Evolutionary conservation across 1,140 invertebrate genomes (phyloP).

Genomic region (Acromyrmex echinatior): DNA sequence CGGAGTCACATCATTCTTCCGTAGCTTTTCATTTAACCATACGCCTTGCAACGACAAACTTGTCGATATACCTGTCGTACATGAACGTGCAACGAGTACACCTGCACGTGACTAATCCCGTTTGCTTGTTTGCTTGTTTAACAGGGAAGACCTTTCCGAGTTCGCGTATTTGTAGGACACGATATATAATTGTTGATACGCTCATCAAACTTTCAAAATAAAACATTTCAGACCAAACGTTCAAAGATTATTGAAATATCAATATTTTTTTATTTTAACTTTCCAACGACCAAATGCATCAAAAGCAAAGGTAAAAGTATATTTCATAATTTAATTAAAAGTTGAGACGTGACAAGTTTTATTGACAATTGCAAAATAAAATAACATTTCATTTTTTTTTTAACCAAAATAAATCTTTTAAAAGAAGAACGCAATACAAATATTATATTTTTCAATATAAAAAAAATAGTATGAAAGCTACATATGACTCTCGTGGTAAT

Average conservation of each 20-base stretch:
- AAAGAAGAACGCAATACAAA: not conserved
- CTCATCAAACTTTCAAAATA: not conserved
- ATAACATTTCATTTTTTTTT: not conserved
- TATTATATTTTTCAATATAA: not conserved
- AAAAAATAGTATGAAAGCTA: not conserved
- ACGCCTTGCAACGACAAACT: constrained; percentile 35
- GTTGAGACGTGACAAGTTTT: not conserved
- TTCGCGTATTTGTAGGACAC: not conserved
- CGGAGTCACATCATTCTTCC: constrained; percentile 64
- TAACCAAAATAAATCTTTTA: not conserved
- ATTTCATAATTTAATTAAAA: not conserved
- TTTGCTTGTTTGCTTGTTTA: not conserved
- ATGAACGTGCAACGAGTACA: not conserved
- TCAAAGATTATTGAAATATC: not conserved
- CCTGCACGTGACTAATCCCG: not conserved
- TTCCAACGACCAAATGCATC: not conserved
- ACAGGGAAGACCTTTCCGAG: not conserved
- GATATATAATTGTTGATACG: not conserved
- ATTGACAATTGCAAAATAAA: not conserved
- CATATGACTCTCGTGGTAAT: too few relatives aligned
- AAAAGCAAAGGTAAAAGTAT: not conserved
- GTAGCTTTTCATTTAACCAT: constrained; percentile 68
- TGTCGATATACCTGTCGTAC: constrained; percentile 16
- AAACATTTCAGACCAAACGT: not conserved
- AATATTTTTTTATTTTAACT: not conserved